These are phyloP conservation scores for Camelus dromedarius DNA, from an alignment of 2,113 vertebrate genomes.

Conservation along the genomic window DNA sequence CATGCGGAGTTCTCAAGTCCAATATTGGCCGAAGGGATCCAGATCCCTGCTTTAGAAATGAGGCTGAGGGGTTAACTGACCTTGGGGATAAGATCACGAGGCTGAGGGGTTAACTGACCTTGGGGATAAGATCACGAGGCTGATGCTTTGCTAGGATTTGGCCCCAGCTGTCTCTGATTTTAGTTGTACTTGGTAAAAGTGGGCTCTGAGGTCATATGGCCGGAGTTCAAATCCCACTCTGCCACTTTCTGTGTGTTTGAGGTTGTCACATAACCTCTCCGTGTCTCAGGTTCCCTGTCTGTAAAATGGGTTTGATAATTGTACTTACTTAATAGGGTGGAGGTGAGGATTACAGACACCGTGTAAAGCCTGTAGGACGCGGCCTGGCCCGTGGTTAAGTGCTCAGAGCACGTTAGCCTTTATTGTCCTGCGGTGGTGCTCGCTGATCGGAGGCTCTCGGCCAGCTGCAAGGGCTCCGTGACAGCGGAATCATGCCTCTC, in stretches of 20 bases:
- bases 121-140: not conserved
- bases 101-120: not conserved
- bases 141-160: not conserved
- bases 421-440: not conserved
- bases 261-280: not conserved
- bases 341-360: not conserved
- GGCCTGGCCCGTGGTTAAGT: too few relatives aligned
- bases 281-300: not conserved
- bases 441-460: not conserved
- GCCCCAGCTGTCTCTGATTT: not conserved
- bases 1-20: not conserved
- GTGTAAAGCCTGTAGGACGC: fast-evolving
- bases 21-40: not conserved
- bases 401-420: fast-evolving
- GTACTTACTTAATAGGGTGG: too few relatives aligned
- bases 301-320: not conserved
- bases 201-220: not conserved
- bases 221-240: not conserved
- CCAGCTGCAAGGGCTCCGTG: fast-evolving
- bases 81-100: not conserved
- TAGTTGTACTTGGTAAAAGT: not conserved
- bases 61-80: not conserved
- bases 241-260: not conserved
- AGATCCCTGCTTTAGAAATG: not conserved
- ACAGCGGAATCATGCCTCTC: not conserved